Evolutionary conservation across 2,888 invertebrate species (phyloP).

Genomic region (Nemotelus pantherinus): DNA sequence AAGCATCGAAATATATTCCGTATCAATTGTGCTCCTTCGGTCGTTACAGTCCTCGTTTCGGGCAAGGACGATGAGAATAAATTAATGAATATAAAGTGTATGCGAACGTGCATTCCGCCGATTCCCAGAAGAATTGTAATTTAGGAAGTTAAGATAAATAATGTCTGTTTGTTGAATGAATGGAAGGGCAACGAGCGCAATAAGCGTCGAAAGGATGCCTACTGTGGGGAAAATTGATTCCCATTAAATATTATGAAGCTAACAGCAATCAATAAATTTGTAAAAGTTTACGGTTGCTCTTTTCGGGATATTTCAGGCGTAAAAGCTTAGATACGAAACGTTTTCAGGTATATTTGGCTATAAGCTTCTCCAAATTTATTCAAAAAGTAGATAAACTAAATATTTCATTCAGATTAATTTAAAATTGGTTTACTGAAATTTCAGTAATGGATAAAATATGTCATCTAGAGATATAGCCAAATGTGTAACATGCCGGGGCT

Average conservation of each 20-base stretch:
- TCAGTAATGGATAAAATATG: no score
- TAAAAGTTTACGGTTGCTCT: no score
- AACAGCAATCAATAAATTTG: conserved; percentile 24
- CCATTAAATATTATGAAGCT: conserved; percentile 17
- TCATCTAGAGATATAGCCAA: no score
- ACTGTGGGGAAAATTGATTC: background rate
- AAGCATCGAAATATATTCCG: conserved; percentile 1
- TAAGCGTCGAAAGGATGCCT: conserved; percentile 19
- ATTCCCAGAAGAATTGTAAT: conserved; percentile 36
- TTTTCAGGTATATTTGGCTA: no score
- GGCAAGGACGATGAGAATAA: conserved; percentile 22
- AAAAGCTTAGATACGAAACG: no score
- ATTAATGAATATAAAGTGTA: conserved; percentile 43
- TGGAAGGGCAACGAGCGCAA: background rate
- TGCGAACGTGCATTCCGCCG: conserved; percentile 31
- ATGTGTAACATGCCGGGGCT: no score
- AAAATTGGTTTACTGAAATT: no score
- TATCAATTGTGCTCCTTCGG: background rate
- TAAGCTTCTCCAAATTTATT: no score
- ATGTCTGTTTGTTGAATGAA: conserved; percentile 25
- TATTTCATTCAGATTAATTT: no score
- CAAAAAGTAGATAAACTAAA: no score
- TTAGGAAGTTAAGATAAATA: conserved; percentile 32
- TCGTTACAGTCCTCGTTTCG: background rate
- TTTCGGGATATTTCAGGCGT: no score